Percentiles rank a stretch among this genome's conserved stretches.
Evolutionary conservation across 1,140 invertebrate species (phyloP).

Genomic region (Aethina tumida): DNA sequence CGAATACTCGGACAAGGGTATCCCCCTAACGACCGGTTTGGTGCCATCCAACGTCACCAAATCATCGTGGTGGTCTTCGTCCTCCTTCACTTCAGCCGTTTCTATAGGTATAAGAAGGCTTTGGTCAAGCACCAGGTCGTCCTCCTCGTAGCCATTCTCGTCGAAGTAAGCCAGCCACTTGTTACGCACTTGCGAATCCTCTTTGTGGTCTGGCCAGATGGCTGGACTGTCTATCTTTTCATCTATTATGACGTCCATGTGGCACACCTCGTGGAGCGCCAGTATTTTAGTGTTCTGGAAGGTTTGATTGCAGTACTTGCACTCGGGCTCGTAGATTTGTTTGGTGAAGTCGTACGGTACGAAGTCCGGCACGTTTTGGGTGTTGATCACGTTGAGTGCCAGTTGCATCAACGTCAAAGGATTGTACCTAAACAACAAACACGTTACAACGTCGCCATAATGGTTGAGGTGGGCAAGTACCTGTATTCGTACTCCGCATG

Average conservation of each 20-base stretch:
- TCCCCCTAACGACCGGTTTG: slow-evolving; percentile 25
- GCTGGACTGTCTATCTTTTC: slow-evolving; percentile 27
- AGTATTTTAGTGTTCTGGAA: slow-evolving; percentile 26
- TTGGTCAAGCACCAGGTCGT: slow-evolving; percentile 15
- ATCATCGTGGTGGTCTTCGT: slow-evolving; percentile 14
- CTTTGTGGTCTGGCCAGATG: slow-evolving; percentile 18
- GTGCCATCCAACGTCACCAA: slow-evolving; percentile 17
- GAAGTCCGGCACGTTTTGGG: slow-evolving; percentile 25
- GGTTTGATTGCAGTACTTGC: slow-evolving; percentile 24
- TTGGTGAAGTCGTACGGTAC: slow-evolving; percentile 11
- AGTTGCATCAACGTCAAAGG: slow-evolving; percentile 25
- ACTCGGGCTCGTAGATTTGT: slow-evolving; percentile 15
- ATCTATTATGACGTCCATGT: slow-evolving; percentile 29
- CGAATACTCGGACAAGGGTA: slow-evolving; percentile 25
- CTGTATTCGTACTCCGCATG: no score
- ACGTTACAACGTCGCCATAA: no score
- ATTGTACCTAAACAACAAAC: slow-evolving; percentile 18
- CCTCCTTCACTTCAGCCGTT: slow-evolving; percentile 11
- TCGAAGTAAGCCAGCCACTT: slow-evolving; percentile 29
- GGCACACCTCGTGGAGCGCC: slow-evolving; percentile 27
- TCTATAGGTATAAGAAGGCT: slow-evolving; percentile 23
- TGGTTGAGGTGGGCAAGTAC: no score
- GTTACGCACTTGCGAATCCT: slow-evolving; percentile 20
- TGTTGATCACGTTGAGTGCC: slow-evolving; percentile 26
- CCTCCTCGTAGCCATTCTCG: slow-evolving; percentile 16